A percentile compares a stretch with the other conserved stretches of the same genome.
Evolutionary conservation across 2,888 invertebrate genomes (phyloP).

Genomic region (Micropterix aruncella): DNA sequence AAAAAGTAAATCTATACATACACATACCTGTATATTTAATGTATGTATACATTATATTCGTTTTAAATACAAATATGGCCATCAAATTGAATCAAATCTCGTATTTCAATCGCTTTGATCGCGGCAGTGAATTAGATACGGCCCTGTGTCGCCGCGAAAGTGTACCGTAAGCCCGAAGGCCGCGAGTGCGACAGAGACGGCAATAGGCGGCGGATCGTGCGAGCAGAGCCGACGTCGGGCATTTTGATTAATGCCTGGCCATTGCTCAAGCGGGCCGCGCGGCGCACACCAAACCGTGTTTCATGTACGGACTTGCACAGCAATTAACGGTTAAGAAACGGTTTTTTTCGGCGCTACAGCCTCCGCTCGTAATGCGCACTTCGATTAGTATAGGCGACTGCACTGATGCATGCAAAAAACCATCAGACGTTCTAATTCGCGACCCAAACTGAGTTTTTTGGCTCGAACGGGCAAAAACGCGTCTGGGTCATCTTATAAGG

Average conservation of each 20-base stretch:
- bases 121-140: too few relatives aligned
- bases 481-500: too few relatives aligned
- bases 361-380: background rate
- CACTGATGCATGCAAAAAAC: background rate
- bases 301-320: background rate
- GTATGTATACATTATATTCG: too few relatives aligned
- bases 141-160: background rate
- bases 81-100: too few relatives aligned
- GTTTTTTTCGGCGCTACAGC: background rate
- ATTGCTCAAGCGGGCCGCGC: constrained; percentile 42
- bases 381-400: background rate
- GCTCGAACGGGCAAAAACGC: background rate
- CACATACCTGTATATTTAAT: too few relatives aligned
- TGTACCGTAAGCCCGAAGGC: constrained; percentile 28
- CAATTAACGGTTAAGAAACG: background rate
- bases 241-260: constrained; percentile 41
- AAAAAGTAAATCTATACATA: too few relatives aligned
- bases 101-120: too few relatives aligned
- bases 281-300: constrained; percentile 15
- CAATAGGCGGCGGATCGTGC: too few relatives aligned
- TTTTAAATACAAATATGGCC: too few relatives aligned
- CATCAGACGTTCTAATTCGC: background rate
- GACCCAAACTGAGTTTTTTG: too few relatives aligned
- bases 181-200: constrained; percentile 23
- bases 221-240: constrained; percentile 34